Evolutionary conservation across 2,888 invertebrate genomes (phyloP).

Genomic region (Brassicogethes aeneus): DNA sequence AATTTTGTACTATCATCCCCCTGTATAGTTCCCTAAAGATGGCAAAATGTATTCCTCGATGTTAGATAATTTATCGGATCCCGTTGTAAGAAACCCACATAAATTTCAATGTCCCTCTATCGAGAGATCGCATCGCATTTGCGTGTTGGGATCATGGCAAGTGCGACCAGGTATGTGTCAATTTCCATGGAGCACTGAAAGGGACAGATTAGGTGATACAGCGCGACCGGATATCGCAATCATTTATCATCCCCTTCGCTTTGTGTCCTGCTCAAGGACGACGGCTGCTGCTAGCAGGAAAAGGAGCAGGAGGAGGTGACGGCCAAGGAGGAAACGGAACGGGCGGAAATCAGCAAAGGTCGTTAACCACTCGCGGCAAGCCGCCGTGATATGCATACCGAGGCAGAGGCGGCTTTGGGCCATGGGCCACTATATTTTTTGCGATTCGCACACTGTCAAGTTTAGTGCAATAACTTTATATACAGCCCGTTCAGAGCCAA

Average conservation of each 20-base stretch:
- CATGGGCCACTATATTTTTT: too few species aligned
- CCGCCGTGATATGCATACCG: too few species aligned
- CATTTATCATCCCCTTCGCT: conserved; percentile 29
- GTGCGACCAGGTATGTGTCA: neutral
- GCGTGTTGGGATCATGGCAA: neutral
- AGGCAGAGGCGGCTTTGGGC: too few species aligned
- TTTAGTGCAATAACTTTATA: too few species aligned
- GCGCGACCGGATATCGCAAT: conserved; percentile 6
- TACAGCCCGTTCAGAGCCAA: too few species aligned
- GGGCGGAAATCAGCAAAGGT: conserved; percentile 16
- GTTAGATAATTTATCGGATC: too few species aligned
- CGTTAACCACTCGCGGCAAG: conserved; percentile 13
- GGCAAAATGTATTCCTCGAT: too few species aligned
- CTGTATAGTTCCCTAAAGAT: too few species aligned
- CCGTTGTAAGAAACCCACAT: too few species aligned
- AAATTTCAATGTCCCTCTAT: neutral
- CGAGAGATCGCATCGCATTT: neutral
- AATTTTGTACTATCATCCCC: too few species aligned
- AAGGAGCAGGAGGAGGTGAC: conserved; percentile 11
- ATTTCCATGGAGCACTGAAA: neutral
- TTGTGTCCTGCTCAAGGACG: conserved; percentile 27
- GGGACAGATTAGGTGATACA: neutral
- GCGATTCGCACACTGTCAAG: too few species aligned
- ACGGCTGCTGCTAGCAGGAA: conserved; percentile 20
- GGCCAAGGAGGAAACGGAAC: conserved; percentile 8